Conservation (phyloP, 1,140 invertebrate genomes). For the Nasonia longicornis region DNA sequence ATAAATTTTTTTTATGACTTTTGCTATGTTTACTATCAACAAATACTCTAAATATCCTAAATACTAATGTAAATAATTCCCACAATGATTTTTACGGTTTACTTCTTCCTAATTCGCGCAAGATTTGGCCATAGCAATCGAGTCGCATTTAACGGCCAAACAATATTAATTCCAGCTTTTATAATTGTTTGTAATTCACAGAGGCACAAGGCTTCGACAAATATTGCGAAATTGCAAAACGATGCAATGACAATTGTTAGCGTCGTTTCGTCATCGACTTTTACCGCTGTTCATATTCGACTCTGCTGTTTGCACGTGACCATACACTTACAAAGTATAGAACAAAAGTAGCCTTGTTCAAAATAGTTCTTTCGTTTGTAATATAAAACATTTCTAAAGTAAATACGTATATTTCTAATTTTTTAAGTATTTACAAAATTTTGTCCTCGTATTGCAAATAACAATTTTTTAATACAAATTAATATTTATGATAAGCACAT, state of each 20-base stretch:
- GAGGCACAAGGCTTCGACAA: background rate
- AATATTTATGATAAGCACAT: background rate
- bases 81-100: constrained; percentile 26
- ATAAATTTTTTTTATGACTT: too few relatives aligned
- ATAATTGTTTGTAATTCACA: background rate
- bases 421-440: constrained; percentile 44
- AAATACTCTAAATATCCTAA: background rate
- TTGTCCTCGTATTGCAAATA: constrained; percentile 7
- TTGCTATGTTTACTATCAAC: too few relatives aligned
- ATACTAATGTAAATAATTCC: background rate
- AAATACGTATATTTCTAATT: constrained; percentile 25
- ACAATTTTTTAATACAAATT: background rate
- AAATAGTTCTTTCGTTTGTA: constrained; percentile 12
- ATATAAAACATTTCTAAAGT: constrained; percentile 29
- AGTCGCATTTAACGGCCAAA: constrained; percentile 18
- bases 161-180: constrained; percentile 11
- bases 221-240: constrained; percentile 16
- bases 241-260: background rate
- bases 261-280: background rate
- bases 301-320: background rate
- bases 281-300: constrained; percentile 16
- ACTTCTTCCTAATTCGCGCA: constrained; percentile 17
- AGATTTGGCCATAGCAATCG: constrained; percentile 18
- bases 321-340: constrained; percentile 17
- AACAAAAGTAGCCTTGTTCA: constrained; percentile 26